Base-by-base conservation (phyloP, 2,888 invertebrate genomes). In the Tetragonula carbonaria region DNA sequence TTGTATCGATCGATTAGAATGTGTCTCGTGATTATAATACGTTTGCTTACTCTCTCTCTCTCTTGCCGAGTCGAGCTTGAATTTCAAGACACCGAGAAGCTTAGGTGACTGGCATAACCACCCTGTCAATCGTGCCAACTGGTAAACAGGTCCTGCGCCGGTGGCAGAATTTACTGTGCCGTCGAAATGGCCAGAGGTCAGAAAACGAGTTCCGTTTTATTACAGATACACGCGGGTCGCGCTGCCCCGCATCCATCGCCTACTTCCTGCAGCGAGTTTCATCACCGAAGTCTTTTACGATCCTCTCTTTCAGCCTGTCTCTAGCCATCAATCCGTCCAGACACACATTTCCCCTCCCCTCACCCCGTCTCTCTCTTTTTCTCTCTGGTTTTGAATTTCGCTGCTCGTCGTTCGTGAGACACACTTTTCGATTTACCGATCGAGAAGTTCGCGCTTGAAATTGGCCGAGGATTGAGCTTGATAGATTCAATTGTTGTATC, bases 181-280 rank as follows among this genome's bases (percentile, higher is more conserved):
- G 68, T 51, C 57, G 16, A 33, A 51, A 73, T 57, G 82, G 72
- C 66, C 80, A 74, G 76, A 63, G 82, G 86, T 86, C 86, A 77
- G 65, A 59, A 78, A 72, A 86, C 82, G 78, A 79, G 86, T 86
- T 86, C 80, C 79, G 74, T 79, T 86, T 86, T 86, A 82, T 77
- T 86, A 63, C 67, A 59, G 23, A 21, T 28, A 28, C 28, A 28
- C 33, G 57, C 53, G 45, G 70, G 50, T 63, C 65, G 78, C 0
- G 45, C 18, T 77, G 86, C 63, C 82, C 76, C 71, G 78, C 76
- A 83, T 80, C 78, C 80, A 57, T 85, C 82, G 82, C 82, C 85
- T 77, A 85, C 86, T 86, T 86, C 82, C 80, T 78, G 72, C 86
- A 57, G 53, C 62, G 62, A 23, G 55, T 23, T 45, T 67, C 74